Base-by-base conservation (phyloP, 2,113 vertebrate species). In the Engraulis encrasicolus region DNA sequence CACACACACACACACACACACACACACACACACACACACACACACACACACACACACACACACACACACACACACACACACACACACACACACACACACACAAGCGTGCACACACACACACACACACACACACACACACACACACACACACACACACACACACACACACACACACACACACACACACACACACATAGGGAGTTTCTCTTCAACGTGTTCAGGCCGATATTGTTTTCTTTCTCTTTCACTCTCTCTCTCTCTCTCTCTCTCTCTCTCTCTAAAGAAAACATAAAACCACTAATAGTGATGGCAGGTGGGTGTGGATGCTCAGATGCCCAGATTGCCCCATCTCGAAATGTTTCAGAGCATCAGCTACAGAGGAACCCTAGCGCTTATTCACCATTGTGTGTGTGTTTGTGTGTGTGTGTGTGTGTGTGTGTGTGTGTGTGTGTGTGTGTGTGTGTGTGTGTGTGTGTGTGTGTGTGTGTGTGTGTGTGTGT, bases 121-220 rank as follows among this genome's bases (percentile, higher is more conserved):
- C n/a, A n/a, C n/a, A n/a, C n/a, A 45, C 40, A 45, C 1, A 40
- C 15, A 38, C 52, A 81, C 14, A 61, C 27, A 48, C 27, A 38
- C 80, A 61, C 50, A 38, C 31, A 58, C 52, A 58, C 52, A 20
- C 20, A 58, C 54, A n/a, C 54, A 58, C n/a, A 71, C 61, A 71
- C 23, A 71, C 61, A 27, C 7, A 52, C 40, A 45, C 40, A 45
- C 40, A 9, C 40, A 45, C 40, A 45, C 40, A 45, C 40, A 45
- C 40, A 45, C 40, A 45, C 40, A 45, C 40, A 45, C 40, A 45
- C 40, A 71, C 1, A 34, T 12, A 71, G 61, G 61, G 66, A 74
- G 66, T 15, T 23, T 61, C 37, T 27, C 54, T 15, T 23, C n/a
- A 0, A 15, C 37, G 34, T 48, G 45, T 38, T 48, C 20, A 17